phyloP scores from a whole-genome alignment of 2,113 vertebrate species.

The Craseonycteris thonglongyai region DNA sequence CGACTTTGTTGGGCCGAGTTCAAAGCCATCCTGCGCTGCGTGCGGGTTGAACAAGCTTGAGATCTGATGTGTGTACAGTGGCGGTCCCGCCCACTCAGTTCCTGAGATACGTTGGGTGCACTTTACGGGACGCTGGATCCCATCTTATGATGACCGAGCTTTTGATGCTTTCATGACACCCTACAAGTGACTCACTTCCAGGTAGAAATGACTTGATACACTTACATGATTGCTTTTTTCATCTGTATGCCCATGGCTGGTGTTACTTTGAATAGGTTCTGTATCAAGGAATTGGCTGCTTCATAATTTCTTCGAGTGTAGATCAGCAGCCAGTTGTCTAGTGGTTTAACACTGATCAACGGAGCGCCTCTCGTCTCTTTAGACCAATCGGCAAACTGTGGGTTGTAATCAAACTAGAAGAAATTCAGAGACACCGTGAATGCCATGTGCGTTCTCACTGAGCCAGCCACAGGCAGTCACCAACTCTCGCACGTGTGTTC shows the following conservation, averaged over 20 bases:
- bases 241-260: slow-evolving; percentile 86
- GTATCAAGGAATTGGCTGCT: slow-evolving; percentile 81
- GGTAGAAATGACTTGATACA: background rate
- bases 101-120: fast-evolving
- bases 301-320: slow-evolving; percentile 82
- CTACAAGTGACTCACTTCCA: background rate
- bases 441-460: background rate
- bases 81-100: background rate
- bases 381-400: slow-evolving; percentile 87
- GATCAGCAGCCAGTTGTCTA: slow-evolving; percentile 90
- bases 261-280: slow-evolving; percentile 87
- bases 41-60: too few relatives aligned
- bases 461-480: background rate
- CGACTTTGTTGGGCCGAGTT: too few relatives aligned
- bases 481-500: too few relatives aligned
- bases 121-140: background rate
- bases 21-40: too few relatives aligned
- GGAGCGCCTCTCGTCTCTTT: slow-evolving; percentile 87
- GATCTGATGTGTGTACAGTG: too few relatives aligned
- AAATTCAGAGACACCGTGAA: slow-evolving; percentile 7
- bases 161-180: background rate
- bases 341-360: slow-evolving; percentile 79
- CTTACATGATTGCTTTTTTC: slow-evolving; percentile 86
- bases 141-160: background rate
- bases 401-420: slow-evolving; percentile 88